These are phyloP conservation scores for Zaprionus ghesquierei DNA, from an alignment of 1,140 invertebrate species.

Conservation along the genomic window DNA sequence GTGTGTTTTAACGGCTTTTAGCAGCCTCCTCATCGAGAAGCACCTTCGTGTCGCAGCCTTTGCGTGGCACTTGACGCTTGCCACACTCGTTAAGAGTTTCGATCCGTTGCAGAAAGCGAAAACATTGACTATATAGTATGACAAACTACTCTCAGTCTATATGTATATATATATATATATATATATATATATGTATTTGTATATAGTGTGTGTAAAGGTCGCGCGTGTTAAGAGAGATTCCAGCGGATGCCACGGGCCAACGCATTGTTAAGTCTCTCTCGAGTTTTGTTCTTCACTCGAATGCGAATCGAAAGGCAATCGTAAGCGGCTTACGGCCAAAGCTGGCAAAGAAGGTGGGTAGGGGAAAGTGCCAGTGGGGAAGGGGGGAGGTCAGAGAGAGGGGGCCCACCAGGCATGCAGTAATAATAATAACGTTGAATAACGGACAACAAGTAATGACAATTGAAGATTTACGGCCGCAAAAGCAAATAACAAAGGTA, in stretches of 20 bases:
- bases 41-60: not conserved
- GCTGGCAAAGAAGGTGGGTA: not conserved
- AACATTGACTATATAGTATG: not conserved
- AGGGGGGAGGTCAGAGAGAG: not conserved
- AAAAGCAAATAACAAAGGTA: constrained; percentile 20
- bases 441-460: constrained; percentile 71
- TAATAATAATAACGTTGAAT: constrained; percentile 69
- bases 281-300: constrained; percentile 1
- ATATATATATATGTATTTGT: not conserved
- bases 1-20: not conserved
- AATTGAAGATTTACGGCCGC: constrained; percentile 61
- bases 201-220: not conserved
- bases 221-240: not conserved
- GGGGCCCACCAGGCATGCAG: not conserved
- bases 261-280: constrained; percentile 12
- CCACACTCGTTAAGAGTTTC: not conserved
- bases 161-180: not conserved
- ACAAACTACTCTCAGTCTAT: not conserved
- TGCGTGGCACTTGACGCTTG: not conserved
- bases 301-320: constrained; percentile 23
- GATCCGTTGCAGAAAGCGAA: not conserved
- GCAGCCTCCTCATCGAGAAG: not conserved
- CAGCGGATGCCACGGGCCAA: not conserved
- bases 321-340: constrained; percentile 22
- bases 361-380: not conserved